Base-by-base conservation (phyloP, 2,888 invertebrate species). In the Lepidocyrtinus sp. region DNA sequence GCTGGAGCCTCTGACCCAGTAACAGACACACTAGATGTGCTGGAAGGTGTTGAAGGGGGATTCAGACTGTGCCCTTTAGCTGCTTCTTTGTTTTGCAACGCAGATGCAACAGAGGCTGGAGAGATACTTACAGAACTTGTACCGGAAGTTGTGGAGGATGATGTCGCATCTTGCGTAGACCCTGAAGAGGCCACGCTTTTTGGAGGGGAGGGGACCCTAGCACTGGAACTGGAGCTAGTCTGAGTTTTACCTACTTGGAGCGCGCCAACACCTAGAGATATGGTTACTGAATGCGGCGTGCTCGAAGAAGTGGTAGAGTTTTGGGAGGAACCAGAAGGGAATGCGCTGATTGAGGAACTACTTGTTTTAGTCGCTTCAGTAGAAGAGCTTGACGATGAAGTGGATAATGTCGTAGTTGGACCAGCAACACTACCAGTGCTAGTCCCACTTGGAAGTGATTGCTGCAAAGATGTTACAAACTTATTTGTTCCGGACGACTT, bases 261-360 rank as follows among this genome's bases (percentile, higher is more conserved):
- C 0, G 70, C 74, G 2, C 78, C 75, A 2, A 82, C 79, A 15
- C 82, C 79, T 0, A 82, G 68, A 19, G 82, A 82, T 25, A 82
- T 82, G 0, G 82, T 82, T 0, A 82, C 82, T 1, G 79, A 79
- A 21, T 79, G 79, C 2, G 82, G 80, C 15, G 36, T n/a, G 27
- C 74, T 55, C 17, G 74, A 25, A 17, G 69, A 59, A 21, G 45
- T 36, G 0, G 74, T 55, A 19, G 67, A 24, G 15, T 55, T 67
- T 67, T 55, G 12, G 9, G 19, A 17, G 24, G 9, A 9, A 19
- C 17, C 19, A 19, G 7, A 12, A 61, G 19, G 25, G n/a, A n/a
- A n/a, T n/a, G n/a, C n/a, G n/a, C n/a, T n/a, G n/a, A n/a, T n/a
- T n/a, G n/a, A n/a, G n/a, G n/a, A n/a, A n/a, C n/a, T n/a, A n/a